These are phyloP conservation scores for Paedocypris micromegethes DNA, from an alignment of 2,797 vertebrate genomes.

Conservation along the genomic window DNA sequence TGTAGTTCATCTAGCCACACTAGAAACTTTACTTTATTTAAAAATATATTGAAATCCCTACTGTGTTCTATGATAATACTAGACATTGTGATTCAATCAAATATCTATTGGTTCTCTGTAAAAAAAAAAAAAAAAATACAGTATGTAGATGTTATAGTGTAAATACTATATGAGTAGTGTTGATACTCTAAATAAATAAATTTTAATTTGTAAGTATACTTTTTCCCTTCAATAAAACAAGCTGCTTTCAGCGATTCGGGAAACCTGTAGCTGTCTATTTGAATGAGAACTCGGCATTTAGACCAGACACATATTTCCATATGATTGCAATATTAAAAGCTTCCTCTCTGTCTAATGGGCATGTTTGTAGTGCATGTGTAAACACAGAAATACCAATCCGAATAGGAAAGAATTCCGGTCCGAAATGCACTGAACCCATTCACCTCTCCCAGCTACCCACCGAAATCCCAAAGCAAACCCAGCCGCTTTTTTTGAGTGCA, in stretches of 20 bases:
- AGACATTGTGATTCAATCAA: too few relatives aligned
- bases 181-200: too few relatives aligned
- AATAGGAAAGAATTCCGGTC: constrained; percentile 34
- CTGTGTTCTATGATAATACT: too few relatives aligned
- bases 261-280: background rate
- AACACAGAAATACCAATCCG: constrained; percentile 32
- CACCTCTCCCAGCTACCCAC: constrained; percentile 45
- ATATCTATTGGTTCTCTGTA: background rate
- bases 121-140: background rate
- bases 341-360: constrained; percentile 7
- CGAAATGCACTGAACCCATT: constrained; percentile 47
- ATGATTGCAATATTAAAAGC: constrained; percentile 23
- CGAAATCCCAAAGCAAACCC: constrained; percentile 41
- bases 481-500: constrained; percentile 35
- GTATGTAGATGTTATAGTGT: background rate
- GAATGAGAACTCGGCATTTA: background rate
- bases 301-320: constrained; percentile 15
- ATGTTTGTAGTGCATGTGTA: constrained; percentile 35
- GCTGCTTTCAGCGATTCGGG: background rate
- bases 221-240: background rate
- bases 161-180: too few relatives aligned
- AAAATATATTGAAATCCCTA: too few relatives aligned
- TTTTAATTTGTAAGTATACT: too few relatives aligned
- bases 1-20: too few relatives aligned
- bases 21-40: too few relatives aligned